Evolutionary conservation across 2,797 vertebrate genomes (phyloP).

Genomic region (Smutsia temminckii): DNA sequence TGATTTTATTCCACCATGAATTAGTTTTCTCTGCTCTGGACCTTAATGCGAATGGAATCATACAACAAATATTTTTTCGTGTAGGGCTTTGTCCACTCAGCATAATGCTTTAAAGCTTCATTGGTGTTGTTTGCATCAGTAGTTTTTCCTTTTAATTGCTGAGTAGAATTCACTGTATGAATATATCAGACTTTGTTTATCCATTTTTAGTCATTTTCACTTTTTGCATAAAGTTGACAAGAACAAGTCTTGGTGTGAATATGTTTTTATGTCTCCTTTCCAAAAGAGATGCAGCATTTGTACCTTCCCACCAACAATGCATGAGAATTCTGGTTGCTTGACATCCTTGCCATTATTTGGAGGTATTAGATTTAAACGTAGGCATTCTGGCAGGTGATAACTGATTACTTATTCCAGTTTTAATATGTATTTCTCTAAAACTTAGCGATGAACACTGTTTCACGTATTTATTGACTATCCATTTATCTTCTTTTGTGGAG

Average conservation of each 20-base stretch:
- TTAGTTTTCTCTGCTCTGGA: neutral
- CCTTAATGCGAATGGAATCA: neutral
- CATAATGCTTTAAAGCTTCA: too few species aligned
- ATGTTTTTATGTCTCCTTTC: neutral
- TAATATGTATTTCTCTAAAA: neutral
- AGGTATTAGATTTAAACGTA: too few species aligned
- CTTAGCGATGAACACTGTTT: neutral
- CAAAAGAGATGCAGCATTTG: neutral
- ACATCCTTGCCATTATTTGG: too few species aligned
- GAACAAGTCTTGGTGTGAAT: neutral
- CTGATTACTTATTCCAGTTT: neutral
- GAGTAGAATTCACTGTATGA: too few species aligned
- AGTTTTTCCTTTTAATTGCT: neutral
- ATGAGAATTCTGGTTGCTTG: neutral
- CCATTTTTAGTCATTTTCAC: neutral
- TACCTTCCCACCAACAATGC: too few species aligned
- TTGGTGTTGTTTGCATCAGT: accelerated
- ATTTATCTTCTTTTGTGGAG: neutral
- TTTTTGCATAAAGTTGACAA: neutral
- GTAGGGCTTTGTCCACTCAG: neutral
- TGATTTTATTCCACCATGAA: neutral
- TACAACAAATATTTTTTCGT: accelerated
- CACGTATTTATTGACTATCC: neutral
- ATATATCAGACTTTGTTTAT: neutral
- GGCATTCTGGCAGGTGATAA: neutral